A percentile compares a stretch with the other conserved stretches of the same genome.
These are phyloP conservation scores for Plectus sambesii DNA, from an alignment of 1,140 invertebrate genomes.

Conservation along the genomic window DNA sequence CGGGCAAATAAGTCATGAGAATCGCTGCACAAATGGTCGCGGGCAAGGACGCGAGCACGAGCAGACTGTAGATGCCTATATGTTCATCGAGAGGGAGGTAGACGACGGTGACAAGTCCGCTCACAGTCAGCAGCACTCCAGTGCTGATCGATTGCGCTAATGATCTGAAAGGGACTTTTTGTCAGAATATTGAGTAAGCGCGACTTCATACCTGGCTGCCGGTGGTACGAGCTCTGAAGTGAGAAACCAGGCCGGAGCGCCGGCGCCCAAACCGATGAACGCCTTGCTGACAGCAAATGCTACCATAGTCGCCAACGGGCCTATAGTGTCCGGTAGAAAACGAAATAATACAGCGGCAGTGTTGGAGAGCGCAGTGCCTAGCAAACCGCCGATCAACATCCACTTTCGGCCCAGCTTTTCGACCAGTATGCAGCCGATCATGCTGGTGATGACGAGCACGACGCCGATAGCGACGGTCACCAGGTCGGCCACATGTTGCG, in stretches of 20 bases:
- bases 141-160: constrained; percentile 22
- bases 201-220: no score
- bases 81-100: constrained; percentile 17
- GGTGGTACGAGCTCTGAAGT: constrained; percentile 26
- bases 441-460: constrained; percentile 17
- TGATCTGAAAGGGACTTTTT: no score
- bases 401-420: constrained; percentile 19
- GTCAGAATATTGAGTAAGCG: no score
- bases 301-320: no score
- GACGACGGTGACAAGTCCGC: constrained; percentile 20
- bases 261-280: constrained; percentile 26
- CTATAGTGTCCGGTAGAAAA: no score
- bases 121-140: constrained; percentile 20
- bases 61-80: constrained; percentile 22
- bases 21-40: constrained; percentile 17
- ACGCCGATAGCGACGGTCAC: constrained; percentile 22
- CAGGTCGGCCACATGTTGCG: constrained; percentile 10
- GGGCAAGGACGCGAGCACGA: constrained; percentile 18
- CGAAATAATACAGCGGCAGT: constrained; percentile 9
- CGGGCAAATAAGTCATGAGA: constrained; percentile 21
- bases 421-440: constrained; percentile 22
- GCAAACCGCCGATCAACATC: constrained; percentile 19
- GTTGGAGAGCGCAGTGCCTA: constrained; percentile 20
- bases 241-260: constrained; percentile 29
- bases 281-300: constrained; percentile 21